Evolutionary conservation across 2,113 vertebrate species (phyloP), one percentile per base, ranked within the genome.

Genomic region (Delphinus delphis): DNA sequence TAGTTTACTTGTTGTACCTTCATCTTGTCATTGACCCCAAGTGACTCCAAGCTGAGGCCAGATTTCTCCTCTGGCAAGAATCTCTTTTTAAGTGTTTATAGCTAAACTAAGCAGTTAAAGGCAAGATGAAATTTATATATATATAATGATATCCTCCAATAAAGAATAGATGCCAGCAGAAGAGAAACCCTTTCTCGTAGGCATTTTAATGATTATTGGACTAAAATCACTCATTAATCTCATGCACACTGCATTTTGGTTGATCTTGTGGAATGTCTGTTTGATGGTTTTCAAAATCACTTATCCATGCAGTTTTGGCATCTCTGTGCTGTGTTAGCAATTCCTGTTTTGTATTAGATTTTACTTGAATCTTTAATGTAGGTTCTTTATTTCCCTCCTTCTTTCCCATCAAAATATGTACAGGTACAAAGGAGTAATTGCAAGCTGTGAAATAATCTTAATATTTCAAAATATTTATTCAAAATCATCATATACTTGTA

Each of bases 211-310:
- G 96, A 95, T 68, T 83, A 14, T 81, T 67, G 55, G 58, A 97
- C 53, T 95, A 89, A 97, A 97, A 93, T 95, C 79, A 89, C 86
- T 98, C 86, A 93, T 96, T 93, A 95, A 74, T 86, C 74, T 96
- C 21, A 70, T 67, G 31, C 53, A 63, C 20, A 90, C 20, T 76
- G 63, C 58, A 71, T 95, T 97, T 92, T 90, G 77, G 93, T 94
- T 97, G 96, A 96, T 89, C 93, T 98, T 98, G 95, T 97, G 79
- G 50, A 96, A 97, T 96, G 85, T 96, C 73, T 90, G 8, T 83
- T 97, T 97, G 93, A 95, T 95, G 74, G 74, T 87, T 97, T 97
- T 97, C 79, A 84, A 77, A 97, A 97, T 86, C 93, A 97, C 92
- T 97, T 98, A 92, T 55, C 93, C 90, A 4, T 95, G 92, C 70